Evolutionary conservation across 2,113 vertebrate genomes (phyloP), one percentile per base, ranked within the genome.

Genomic region (Galbula dea): DNA sequence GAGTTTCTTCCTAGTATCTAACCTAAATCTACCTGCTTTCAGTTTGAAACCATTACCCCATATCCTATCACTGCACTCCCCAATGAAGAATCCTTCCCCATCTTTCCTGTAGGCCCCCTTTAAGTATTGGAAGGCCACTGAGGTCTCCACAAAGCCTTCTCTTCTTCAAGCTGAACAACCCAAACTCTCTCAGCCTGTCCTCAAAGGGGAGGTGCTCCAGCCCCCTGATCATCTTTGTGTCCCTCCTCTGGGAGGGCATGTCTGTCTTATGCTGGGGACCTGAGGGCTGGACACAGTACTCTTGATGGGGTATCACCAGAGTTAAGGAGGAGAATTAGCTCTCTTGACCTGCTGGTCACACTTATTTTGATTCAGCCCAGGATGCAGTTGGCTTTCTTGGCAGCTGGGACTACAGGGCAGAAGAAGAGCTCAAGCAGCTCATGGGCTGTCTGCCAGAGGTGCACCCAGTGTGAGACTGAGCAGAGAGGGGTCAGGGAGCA

Each of bases 261-360:
- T 41, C 34, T 5, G 6, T 24, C 5, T 1, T 57, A 10, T 30
- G 20, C 5, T 74, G 43, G 1, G 8, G 24, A 1, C 10, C 3
- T 24, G 30, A 43, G 45, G 36, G 36, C 24, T 67, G 72, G 30
- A 67, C 0, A 0, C 52, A 49, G 69, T 0, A 23, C 41, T 84
- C 0, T n/a, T 37, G 29, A 21, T 24, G 36, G 9, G 36, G 15
- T 51, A 52, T 66, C 19, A 23, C 3, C 2, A 65, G 43, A 62
- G 34, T 2, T n/a, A 20, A 52, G 39, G n/a, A 21, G 22, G 5
- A 86, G 27, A 23, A 46, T 37, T 23, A 2, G 15, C 46, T 52
- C 46, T n/a, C 32, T 61, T 2, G 6, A n/a, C n/a, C 15, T 62
- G 48, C 55, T 61, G 73, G 17, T 18, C 37, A 19, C 0, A 0